A percentile compares a stretch with the other conserved stretches of the same genome.
These are phyloP conservation scores for Gryllus longicercus DNA, from an alignment of 2,888 invertebrate species.

Conservation along the genomic window DNA sequence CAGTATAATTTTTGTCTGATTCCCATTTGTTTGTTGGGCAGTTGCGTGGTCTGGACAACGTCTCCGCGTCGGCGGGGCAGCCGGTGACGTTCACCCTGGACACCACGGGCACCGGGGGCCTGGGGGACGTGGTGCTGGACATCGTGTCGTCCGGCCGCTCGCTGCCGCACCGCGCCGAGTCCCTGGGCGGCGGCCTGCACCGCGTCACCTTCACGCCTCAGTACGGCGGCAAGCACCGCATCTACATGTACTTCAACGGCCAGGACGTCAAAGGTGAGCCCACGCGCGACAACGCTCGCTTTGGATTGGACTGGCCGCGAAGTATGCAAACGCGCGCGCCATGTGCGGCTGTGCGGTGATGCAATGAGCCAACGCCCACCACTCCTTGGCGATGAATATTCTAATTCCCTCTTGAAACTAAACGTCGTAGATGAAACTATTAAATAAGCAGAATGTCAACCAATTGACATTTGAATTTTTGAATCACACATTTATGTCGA, in stretches of 20 bases:
- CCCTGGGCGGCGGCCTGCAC: constrained; percentile 63
- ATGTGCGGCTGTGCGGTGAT: too few species aligned
- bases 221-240: constrained; percentile 59
- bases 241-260: constrained; percentile 93
- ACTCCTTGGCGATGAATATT: too few species aligned
- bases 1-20: too few species aligned
- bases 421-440: too few species aligned
- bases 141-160: constrained; percentile 86
- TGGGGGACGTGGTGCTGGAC: constrained; percentile 83
- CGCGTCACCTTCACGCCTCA: constrained; percentile 55
- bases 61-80: constrained; percentile 77
- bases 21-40: neutral
- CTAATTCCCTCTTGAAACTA: too few species aligned
- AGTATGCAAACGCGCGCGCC: too few species aligned
- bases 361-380: too few species aligned
- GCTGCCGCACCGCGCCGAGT: constrained; percentile 76
- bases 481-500: too few species aligned
- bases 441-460: too few species aligned
- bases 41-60: constrained; percentile 70
- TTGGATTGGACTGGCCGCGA: too few species aligned
- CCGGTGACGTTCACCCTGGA: constrained; percentile 82
- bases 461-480: too few species aligned
- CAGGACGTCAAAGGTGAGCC: constrained; percentile 60
- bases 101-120: constrained; percentile 73
- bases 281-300: too few species aligned